phyloP scores from a whole-genome alignment of 2,797 vertebrate species.

The Falco rusticolus region DNA sequence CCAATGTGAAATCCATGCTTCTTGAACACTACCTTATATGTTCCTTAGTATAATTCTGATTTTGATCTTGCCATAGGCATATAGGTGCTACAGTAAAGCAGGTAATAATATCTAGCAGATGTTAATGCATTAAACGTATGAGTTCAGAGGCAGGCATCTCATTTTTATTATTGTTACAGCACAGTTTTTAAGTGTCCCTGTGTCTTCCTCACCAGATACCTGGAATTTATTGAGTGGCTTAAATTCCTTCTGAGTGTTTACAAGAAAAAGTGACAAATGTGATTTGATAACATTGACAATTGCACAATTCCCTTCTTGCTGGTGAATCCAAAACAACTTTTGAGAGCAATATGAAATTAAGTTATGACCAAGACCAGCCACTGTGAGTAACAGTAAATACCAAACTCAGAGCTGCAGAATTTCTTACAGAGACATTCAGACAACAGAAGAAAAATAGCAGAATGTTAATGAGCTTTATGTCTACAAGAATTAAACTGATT shows the following conservation, averaged over 20 bases:
- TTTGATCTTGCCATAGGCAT: background rate
- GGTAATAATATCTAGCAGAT: slow-evolving; percentile 19
- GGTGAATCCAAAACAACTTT: slow-evolving; percentile 27
- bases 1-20: background rate
- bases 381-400: background rate
- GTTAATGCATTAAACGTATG: slow-evolving; percentile 16
- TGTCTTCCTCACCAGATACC: background rate
- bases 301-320: background rate
- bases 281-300: slow-evolving; percentile 20
- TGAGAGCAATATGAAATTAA: slow-evolving; percentile 5
- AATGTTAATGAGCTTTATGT: background rate
- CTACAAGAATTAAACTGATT: background rate
- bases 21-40: background rate
- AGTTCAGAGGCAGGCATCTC: slow-evolving; percentile 24
- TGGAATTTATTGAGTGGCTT: slow-evolving; percentile 38
- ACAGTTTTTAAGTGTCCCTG: background rate
- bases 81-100: background rate
- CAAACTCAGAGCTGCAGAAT: background rate
- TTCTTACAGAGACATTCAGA: background rate
- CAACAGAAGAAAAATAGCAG: background rate
- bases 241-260: slow-evolving; percentile 47
- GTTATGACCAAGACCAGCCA: background rate
- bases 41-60: background rate
- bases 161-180: slow-evolving; percentile 2
- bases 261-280: slow-evolving; percentile 29